phyloP scores from a whole-genome alignment of 53 echinoderm and acorn worm species.

The Holothuria leucospilota region DNA sequence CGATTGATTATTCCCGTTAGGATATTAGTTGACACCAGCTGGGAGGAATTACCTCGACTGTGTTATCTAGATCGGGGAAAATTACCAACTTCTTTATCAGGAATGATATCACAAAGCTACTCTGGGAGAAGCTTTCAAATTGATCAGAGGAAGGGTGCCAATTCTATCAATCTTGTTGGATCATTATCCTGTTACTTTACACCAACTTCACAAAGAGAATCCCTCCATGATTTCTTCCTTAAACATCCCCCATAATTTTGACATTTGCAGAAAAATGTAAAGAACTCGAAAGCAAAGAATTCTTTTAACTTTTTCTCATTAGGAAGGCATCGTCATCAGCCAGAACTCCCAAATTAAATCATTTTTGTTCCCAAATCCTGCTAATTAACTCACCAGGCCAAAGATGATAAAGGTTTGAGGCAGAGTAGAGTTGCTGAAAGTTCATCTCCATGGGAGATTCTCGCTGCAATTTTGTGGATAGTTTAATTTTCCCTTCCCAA shows the following conservation, averaged over 20 bases:
- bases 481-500: conserved; percentile 6
- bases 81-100: too few relatives aligned
- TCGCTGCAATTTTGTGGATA: neutral
- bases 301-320: conserved; percentile 25
- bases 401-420: neutral
- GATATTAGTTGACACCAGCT: conserved; percentile 9
- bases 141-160: conserved; percentile 43
- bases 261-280: conserved; percentile 21
- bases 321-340: conserved; percentile 24
- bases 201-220: conserved; percentile 8
- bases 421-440: too few relatives aligned
- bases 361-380: conserved; percentile 31
- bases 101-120: too few relatives aligned
- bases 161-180: conserved; percentile 1
- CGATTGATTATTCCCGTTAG: too few relatives aligned
- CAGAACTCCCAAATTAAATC: conserved; percentile 33
- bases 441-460: neutral
- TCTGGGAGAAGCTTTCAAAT: neutral
- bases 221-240: conserved; percentile 10
- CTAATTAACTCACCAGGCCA: conserved; percentile 40
- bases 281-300: neutral
- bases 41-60: conserved; percentile 17
- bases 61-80: too few relatives aligned
- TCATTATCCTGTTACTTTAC: conserved; percentile 43
- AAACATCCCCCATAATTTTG: conserved; percentile 33